These are phyloP conservation scores for Corydoras maculifer DNA, from an alignment of 2,113 vertebrate species.

Conservation along the genomic window DNA sequence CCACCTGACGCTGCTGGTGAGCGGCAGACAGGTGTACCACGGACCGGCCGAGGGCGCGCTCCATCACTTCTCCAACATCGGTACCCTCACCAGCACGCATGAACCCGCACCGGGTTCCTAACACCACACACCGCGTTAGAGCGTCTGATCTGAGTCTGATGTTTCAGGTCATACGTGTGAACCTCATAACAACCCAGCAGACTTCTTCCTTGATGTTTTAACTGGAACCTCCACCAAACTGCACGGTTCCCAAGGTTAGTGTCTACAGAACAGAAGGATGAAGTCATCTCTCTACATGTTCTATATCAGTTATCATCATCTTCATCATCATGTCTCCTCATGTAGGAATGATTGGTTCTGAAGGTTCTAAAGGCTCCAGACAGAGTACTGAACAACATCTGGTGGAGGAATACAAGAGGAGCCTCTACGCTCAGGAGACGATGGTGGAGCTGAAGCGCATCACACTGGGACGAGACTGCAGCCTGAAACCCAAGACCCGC, in stretches of 20 bases:
- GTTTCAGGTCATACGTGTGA: constrained; percentile 77
- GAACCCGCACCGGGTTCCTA: neutral
- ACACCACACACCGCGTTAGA: too few species aligned
- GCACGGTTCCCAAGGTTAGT: constrained; percentile 58
- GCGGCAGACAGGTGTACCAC: constrained; percentile 79
- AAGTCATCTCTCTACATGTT: too few species aligned
- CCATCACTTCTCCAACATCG: constrained; percentile 72
- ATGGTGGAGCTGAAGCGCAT: constrained; percentile 65
- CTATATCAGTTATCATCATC: too few species aligned
- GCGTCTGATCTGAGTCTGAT: constrained; percentile 16
- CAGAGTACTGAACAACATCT: constrained; percentile 67
- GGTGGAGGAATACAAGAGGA: constrained; percentile 67
- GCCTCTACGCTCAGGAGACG: constrained; percentile 61
- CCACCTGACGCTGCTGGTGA: constrained; percentile 76
- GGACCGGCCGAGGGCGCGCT: constrained; percentile 72
- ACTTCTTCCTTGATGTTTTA: constrained; percentile 90
- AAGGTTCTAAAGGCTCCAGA: constrained; percentile 36
- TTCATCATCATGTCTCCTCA: neutral
- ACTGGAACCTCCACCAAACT: constrained; percentile 77
- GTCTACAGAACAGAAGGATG: neutral
- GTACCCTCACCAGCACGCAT: constrained; percentile 49
- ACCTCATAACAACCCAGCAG: constrained; percentile 88
- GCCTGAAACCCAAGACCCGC: constrained; percentile 41
- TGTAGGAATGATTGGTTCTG: constrained; percentile 51
- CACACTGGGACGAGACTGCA: constrained; percentile 48